Evolutionary conservation across 2,113 vertebrate genomes (phyloP).

Genomic region (Campylomormyrus numenius): DNA sequence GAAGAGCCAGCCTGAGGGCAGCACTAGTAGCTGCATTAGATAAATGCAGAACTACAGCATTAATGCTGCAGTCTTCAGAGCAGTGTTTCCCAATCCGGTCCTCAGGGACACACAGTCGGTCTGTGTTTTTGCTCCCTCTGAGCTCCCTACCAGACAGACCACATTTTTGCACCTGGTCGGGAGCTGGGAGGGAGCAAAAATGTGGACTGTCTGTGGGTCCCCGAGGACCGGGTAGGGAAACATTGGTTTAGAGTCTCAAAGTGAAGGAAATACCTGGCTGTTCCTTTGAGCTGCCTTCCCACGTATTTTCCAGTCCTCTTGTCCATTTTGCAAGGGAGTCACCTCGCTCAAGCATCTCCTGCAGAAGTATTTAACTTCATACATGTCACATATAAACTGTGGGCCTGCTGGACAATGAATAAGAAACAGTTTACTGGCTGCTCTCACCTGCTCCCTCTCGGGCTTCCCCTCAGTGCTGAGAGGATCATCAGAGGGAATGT

Average conservation of each 20-base stretch:
- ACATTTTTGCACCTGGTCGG: neutral
- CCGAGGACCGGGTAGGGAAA: neutral
- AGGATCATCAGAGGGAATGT: constrained; percentile 32
- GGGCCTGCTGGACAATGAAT: neutral
- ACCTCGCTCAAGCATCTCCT: constrained; percentile 47
- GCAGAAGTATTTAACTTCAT: constrained; percentile 16
- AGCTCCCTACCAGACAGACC: neutral
- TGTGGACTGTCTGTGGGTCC: neutral
- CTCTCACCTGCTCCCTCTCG: constrained; percentile 46
- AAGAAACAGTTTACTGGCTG: too few species aligned
- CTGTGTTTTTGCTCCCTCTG: neutral
- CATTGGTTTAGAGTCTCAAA: neutral
- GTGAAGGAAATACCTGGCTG: constrained; percentile 49
- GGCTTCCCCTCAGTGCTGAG: constrained; percentile 43
- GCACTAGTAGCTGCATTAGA: neutral
- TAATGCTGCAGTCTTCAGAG: neutral
- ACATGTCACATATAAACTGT: neutral
- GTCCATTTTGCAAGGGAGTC: constrained; percentile 38
- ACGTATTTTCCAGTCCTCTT: constrained; percentile 46
- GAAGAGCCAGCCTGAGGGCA: neutral
- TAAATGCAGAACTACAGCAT: neutral
- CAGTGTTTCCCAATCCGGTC: neutral
- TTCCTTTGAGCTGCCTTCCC: constrained; percentile 42
- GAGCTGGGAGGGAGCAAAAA: neutral
- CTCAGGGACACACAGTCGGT: neutral